phyloP scores from a whole-genome alignment of 2,113 vertebrate species.

The Cynopterus brachyotis region DNA sequence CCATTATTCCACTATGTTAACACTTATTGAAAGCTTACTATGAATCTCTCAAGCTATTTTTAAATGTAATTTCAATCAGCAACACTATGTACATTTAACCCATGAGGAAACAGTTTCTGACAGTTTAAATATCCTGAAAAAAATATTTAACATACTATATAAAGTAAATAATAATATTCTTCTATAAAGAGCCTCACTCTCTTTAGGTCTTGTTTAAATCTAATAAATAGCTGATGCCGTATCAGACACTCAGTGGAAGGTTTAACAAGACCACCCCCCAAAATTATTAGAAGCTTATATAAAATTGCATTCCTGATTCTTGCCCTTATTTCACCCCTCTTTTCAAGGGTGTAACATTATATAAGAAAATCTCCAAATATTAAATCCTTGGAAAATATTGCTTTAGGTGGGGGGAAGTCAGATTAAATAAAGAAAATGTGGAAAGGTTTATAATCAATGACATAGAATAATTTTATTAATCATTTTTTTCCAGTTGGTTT shows the following conservation, averaged over 20 bases:
- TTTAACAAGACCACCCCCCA: background rate
- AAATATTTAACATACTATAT: background rate
- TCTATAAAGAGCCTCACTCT: background rate
- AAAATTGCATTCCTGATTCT: background rate
- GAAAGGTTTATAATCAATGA: background rate
- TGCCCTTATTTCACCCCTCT: background rate
- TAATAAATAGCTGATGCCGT: background rate
- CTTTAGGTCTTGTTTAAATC: background rate
- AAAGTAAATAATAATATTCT: background rate
- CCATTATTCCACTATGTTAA: background rate
- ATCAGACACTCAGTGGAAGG: background rate
- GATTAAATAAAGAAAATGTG: background rate
- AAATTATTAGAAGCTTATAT: background rate
- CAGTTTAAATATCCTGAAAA: background rate
- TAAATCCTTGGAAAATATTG: background rate
- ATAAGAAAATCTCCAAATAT: background rate
- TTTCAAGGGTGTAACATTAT: background rate
- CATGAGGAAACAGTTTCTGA: background rate
- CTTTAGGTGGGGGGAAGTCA: background rate
- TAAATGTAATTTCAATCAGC: background rate
- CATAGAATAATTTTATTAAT: background rate
- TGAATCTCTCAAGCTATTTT: background rate
- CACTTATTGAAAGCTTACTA: background rate
- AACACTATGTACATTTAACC: background rate
- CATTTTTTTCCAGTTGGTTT: slow-evolving; percentile 10